Conservation (phyloP, 2,888 invertebrate genomes). For the Cartodere bifasciata region DNA sequence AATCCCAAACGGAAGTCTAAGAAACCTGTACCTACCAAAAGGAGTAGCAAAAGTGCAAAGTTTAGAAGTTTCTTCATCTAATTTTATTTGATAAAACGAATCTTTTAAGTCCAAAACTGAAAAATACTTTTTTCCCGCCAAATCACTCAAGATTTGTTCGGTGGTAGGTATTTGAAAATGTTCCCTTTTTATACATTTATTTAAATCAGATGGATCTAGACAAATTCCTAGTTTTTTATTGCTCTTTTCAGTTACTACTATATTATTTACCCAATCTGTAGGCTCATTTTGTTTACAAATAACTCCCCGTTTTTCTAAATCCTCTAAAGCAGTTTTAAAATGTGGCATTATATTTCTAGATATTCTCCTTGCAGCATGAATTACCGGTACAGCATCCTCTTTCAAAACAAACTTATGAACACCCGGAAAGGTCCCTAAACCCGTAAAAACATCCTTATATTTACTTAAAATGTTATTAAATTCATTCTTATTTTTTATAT, state of each 20-base stretch:
- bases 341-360: constrained; percentile 5
- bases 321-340: constrained; percentile 2
- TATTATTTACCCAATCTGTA: constrained; percentile 8
- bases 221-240: constrained; percentile 7
- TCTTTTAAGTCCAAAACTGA: constrained; percentile 9
- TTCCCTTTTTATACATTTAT: constrained; percentile 8
- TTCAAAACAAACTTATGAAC: constrained; percentile 4
- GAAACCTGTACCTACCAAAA: constrained; percentile 3
- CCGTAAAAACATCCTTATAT: constrained; percentile 5
- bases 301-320: constrained; percentile 4
- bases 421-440: constrained; percentile 4
- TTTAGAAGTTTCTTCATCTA: constrained; percentile 7
- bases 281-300: constrained; percentile 4
- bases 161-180: constrained; percentile 7
- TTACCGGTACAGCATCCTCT: constrained; percentile 3
- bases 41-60: constrained; percentile 7
- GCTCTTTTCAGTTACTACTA: constrained; percentile 7
- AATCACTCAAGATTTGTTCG: constrained; percentile 6
- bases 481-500: no score
- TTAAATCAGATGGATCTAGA: constrained; percentile 6
- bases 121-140: constrained; percentile 5
- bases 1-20: constrained; percentile 5
- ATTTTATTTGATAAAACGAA: constrained; percentile 8
- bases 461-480: constrained; percentile 1
- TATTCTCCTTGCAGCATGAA: constrained; percentile 7